These are phyloP conservation scores for Cuniculus paca DNA, from an alignment of 2,797 vertebrate species.

Conservation along the genomic window DNA sequence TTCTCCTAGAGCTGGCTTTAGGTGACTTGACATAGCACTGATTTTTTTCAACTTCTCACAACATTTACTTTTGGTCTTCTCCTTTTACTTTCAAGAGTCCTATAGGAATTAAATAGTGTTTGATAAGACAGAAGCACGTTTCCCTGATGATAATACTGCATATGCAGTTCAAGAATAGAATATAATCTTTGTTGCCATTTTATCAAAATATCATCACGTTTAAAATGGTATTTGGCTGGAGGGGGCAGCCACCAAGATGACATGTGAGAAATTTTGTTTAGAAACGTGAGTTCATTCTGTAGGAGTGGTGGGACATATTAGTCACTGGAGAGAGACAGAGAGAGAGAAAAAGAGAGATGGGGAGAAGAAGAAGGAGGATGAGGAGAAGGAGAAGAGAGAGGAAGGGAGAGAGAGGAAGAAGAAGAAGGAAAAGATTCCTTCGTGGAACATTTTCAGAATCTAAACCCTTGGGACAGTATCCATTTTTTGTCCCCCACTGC, in stretches of 20 bases:
- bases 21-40: background rate
- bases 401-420: no score
- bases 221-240: background rate
- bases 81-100: background rate
- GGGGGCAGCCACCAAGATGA: background rate
- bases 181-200: background rate
- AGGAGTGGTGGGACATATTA: background rate
- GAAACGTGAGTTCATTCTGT: background rate
- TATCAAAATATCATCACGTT: background rate
- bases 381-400: rapidly evolving
- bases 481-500: background rate
- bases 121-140: background rate
- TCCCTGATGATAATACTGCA: background rate
- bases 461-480: background rate
- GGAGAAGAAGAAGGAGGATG: rapidly evolving
- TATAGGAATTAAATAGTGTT: background rate
- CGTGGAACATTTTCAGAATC: background rate
- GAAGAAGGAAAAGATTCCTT: background rate
- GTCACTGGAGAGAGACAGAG: no score
- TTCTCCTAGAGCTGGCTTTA: background rate
- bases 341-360: no score
- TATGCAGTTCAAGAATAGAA: background rate
- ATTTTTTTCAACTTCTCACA: background rate
- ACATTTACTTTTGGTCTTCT: background rate
- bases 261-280: background rate